A percentile compares a stretch with the other conserved stretches of the same genome.
phyloP scores from a whole-genome alignment of 1,140 invertebrate species.

The Lepidurus arcticus region DNA sequence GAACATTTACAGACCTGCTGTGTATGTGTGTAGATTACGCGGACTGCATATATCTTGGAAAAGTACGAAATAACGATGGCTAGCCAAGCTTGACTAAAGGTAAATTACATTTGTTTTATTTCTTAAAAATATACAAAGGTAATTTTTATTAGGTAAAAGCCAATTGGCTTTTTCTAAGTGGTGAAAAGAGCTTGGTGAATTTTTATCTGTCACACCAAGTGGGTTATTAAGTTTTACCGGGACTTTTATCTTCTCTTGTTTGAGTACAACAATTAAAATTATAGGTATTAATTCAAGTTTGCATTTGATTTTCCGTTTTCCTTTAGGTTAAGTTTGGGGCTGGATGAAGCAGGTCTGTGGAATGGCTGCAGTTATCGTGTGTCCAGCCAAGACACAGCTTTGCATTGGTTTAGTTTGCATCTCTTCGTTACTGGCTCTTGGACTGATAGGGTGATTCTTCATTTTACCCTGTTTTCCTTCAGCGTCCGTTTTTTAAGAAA shows the following conservation, averaged over 20 bases:
- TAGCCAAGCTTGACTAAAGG: slow-evolving; percentile 11
- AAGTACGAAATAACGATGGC: not conserved
- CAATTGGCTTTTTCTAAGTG: no score
- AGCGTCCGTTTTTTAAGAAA: slow-evolving; percentile 24
- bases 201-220: no score
- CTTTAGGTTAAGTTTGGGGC: not conserved
- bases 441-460: not conserved
- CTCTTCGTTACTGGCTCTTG: slow-evolving; percentile 10
- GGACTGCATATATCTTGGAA: slow-evolving; percentile 18
- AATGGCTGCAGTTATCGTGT: slow-evolving; percentile 18
- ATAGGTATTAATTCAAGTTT: not conserved
- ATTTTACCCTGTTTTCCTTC: not conserved
- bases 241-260: no score
- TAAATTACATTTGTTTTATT: not conserved
- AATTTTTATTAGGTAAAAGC: no score
- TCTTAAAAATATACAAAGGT: no score
- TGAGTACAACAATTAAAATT: no score
- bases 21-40: slow-evolving; percentile 14
- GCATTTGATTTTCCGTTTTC: not conserved
- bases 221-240: no score
- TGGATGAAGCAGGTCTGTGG: slow-evolving; percentile 3
- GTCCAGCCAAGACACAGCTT: slow-evolving; percentile 20
- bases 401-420: slow-evolving; percentile 17
- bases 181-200: no score
- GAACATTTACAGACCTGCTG: slow-evolving; percentile 21